A percentile compares a stretch with the other conserved stretches of the same genome.
These are phyloP conservation scores for Epizoanthus ramosus DNA, from an alignment of 92 coral and sea anemone genomes.

Conservation along the genomic window DNA sequence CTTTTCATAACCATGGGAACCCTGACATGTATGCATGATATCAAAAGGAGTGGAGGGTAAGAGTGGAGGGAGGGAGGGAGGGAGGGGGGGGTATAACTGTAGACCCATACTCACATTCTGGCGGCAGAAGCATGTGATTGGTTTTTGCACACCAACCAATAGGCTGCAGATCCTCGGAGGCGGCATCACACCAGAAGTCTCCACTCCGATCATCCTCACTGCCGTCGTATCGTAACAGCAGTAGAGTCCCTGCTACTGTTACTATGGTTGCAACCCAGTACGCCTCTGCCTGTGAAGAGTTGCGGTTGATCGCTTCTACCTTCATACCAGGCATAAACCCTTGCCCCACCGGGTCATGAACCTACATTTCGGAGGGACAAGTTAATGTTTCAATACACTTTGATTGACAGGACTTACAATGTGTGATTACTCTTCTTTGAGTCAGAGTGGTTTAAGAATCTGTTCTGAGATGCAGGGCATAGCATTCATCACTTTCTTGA, in stretches of 20 bases:
- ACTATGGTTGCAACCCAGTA: conserved; percentile 90
- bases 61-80: too few species aligned
- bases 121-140: conserved; percentile 76
- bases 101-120: conserved; percentile 50
- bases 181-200: conserved; percentile 86
- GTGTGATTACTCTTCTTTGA: too few species aligned
- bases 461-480: too few species aligned
- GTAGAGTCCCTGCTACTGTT: conserved; percentile 83
- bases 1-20: too few species aligned
- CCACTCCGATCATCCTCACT: conserved; percentile 84
- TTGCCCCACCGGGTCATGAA: conserved; percentile 59
- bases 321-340: conserved; percentile 87
- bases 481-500: too few species aligned
- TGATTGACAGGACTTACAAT: too few species aligned
- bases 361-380: conserved; percentile 33
- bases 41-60: too few species aligned
- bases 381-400: too few species aligned
- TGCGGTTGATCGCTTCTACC: conserved; percentile 73
- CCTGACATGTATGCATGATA: too few species aligned
- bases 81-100: background rate
- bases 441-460: too few species aligned
- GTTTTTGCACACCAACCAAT: conserved; percentile 85
- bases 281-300: conserved; percentile 55
- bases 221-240: conserved; percentile 83
- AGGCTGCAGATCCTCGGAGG: conserved; percentile 77